Evolutionary conservation across 1,140 invertebrate species (phyloP), one percentile per base, ranked within the genome.

Genomic region (Tenebrio molitor): DNA sequence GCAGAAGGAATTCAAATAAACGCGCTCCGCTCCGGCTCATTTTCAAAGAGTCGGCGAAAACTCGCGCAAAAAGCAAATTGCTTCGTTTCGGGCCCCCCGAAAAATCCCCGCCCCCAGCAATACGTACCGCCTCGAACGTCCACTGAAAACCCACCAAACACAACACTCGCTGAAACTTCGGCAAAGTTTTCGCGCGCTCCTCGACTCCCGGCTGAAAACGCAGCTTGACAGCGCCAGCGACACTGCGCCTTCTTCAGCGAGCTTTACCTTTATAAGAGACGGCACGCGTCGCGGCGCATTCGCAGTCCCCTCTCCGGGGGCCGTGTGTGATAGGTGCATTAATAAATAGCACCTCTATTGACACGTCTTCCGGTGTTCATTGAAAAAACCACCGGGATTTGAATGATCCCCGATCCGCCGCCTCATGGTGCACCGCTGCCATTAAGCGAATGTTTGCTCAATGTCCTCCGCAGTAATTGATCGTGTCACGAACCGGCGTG

Each of bases 201-300:
- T 34, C 25, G 25, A 29, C 3, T 8, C 25, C 10, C 15, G n/a
- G 17, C 7, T 50, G 19, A 50, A 17, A 36, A 10, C 36, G 21
- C 1, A 4, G 8, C 36, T 15, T 34, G 8, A 39, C 44, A 19
- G 6, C 44, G 29, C 8, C 15, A 16, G 17, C 8, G 39, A 14
- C 29, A 64, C 58, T 71, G 58, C 16, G 17, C 29, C 23, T 34
- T 34, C 69, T 36, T 63, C 19, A 34, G 23, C 41, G 19, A 14
- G 39, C 17, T 29, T 58, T 46, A 34, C 58, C 58, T 71, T 64
- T 71, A 64, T 64, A 71, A 44, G 39, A 42, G 68, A 62, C 41
- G 69, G 69, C 39, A 63, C 42, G 44, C 67, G 44, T 69, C 67
- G 53, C 69, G 69, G 58, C 69, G 69, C 69, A 71, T 42, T 39